phyloP scores from a whole-genome alignment of 2,113 vertebrate genomes.

The Vulpes vulpes region DNA sequence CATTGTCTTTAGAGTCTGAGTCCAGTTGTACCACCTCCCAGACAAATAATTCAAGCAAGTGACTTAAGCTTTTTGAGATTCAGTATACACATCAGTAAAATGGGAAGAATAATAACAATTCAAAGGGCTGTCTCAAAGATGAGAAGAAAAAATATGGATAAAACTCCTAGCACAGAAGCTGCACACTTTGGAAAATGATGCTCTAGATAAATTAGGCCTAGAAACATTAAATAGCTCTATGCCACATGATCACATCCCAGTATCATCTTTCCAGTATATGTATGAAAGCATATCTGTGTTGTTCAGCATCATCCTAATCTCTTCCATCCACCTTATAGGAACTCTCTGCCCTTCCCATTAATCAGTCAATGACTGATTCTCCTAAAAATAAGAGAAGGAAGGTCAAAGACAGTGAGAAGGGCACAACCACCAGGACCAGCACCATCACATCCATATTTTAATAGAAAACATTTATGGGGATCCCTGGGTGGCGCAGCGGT shows the following conservation, averaged over 20 bases:
- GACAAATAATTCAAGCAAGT: slow-evolving; percentile 9
- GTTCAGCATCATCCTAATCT: neutral
- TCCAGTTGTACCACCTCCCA: neutral
- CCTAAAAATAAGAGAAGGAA: neutral
- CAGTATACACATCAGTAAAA: neutral
- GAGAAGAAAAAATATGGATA: neutral
- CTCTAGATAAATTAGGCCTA: neutral
- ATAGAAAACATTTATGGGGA: neutral
- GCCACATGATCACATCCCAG: neutral
- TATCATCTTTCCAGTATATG: neutral
- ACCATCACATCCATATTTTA: neutral
- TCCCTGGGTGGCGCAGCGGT: no score
- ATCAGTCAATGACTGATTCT: neutral
- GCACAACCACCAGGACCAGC: neutral
- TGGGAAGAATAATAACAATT: neutral
- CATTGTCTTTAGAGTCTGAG: neutral
- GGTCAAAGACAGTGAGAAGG: neutral
- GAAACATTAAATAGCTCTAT: neutral
- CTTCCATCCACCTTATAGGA: neutral
- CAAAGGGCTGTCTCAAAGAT: neutral
- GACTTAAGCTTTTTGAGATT: neutral
- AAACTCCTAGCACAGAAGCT: neutral
- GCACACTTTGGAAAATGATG: neutral
- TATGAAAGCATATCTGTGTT: neutral
- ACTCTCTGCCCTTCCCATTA: neutral